phyloP scores from a whole-genome alignment of 2,888 invertebrate species.

The Neoitamus cyanurus region DNA sequence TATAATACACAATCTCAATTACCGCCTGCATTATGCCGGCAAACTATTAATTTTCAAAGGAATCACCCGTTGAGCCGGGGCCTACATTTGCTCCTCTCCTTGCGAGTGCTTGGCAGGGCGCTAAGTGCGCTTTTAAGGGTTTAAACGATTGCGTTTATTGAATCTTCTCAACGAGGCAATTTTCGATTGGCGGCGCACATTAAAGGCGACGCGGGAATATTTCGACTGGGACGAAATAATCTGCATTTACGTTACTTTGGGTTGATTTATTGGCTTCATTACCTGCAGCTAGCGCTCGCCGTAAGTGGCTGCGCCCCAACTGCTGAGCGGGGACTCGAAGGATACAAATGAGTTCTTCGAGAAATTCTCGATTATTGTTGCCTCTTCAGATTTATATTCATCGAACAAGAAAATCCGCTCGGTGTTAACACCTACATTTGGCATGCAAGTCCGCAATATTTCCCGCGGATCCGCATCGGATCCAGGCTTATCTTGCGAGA shows the following conservation, averaged over 20 bases:
- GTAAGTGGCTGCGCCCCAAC: not conserved
- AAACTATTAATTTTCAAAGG: conserved; percentile 36
- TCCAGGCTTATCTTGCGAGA: not conserved
- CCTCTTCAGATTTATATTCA: conserved; percentile 6
- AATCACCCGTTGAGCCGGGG: conserved; percentile 21
- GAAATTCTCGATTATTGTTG: conserved; percentile 17
- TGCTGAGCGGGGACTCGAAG: not conserved
- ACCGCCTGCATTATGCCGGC: conserved; percentile 36
- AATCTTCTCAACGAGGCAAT: conserved; percentile 28
- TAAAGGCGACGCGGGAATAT: conserved; percentile 8
- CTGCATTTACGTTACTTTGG: conserved; percentile 14
- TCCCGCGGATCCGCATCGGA: not conserved
- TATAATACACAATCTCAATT: conserved; percentile 16
- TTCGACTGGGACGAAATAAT: conserved; percentile 27
- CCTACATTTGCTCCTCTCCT: not conserved
- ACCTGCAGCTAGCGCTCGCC: not conserved
- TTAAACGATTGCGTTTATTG: conserved; percentile 11
- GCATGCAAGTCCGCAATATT: conserved; percentile 26
- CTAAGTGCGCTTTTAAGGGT: conserved; percentile 33
- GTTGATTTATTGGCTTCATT: conserved; percentile 20
- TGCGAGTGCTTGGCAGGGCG: conserved; percentile 12
- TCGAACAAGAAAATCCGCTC: conserved; percentile 1
- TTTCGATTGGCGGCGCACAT: conserved; percentile 32
- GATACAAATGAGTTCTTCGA: conserved; percentile 3
- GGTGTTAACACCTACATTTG: conserved; percentile 33